Conservation (phyloP, 2,797 vertebrate species). For the Merluccius polli region DNA sequence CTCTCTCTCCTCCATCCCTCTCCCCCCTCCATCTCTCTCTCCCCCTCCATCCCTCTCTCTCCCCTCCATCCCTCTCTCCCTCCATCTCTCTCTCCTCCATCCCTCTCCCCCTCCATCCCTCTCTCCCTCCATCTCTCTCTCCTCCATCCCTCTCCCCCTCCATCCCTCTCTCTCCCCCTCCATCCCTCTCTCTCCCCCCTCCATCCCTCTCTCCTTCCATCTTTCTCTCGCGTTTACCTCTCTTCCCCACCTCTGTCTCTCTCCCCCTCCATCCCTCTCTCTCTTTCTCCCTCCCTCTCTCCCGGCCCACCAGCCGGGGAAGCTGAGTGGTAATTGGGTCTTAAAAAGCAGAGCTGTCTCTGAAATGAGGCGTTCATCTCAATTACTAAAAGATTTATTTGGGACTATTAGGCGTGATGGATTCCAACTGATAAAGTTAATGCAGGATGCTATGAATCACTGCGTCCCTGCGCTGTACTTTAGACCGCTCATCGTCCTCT, state of each 20-base stretch:
- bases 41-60: background rate
- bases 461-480: constrained; percentile 55
- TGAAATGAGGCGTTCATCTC: constrained; percentile 80
- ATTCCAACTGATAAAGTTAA: constrained; percentile 77
- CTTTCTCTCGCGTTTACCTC: no score
- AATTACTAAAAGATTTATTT: constrained; percentile 80
- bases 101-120: background rate
- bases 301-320: background rate
- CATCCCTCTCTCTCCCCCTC: no score
- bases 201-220: background rate
- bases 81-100: no score
- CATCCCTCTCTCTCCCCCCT: no score
- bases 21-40: constrained; percentile 27
- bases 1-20: constrained; percentile 1
- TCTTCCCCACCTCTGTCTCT: no score
- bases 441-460: constrained; percentile 74
- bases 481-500: constrained; percentile 58
- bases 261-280: no score
- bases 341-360: constrained; percentile 79
- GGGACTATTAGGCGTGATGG: constrained; percentile 76
- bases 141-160: background rate
- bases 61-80: no score
- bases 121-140: background rate
- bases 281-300: background rate
- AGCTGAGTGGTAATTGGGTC: constrained; percentile 75